Evolutionary conservation across 2,797 vertebrate species (phyloP), one percentile per base, ranked within the genome.

Genomic region (Smutsia gigantea): DNA sequence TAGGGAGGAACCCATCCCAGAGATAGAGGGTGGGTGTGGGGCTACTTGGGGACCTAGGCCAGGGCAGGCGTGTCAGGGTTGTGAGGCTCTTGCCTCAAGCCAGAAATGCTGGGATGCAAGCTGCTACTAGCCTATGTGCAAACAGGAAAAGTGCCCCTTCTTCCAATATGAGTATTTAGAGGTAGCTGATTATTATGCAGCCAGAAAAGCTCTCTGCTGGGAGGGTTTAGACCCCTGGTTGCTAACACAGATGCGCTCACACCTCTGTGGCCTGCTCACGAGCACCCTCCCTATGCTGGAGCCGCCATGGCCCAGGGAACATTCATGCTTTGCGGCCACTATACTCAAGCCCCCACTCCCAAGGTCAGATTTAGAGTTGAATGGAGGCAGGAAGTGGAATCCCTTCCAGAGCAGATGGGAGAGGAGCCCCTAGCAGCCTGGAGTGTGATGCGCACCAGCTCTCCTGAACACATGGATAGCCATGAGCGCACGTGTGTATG

Each of bases 401-500:
- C 34, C 31, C 25, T 46, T 46, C 46, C 55, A 57, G 74, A 51
- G 29, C 8, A 15, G 85, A 14, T 27, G 27, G 87, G 53, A 72
- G 29, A 66, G 25, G 72, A 5, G 25, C 49, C 46, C 46, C 46
- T 46, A 46, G 46, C 9, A 46, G 46, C 46, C 46, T 46, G 46
- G 46, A 46, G 46, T 46, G 46, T 11, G 51, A 53, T 1, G 8
- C 4, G 3, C 4, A 1, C 37, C 17, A 53, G 83, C 55, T 78
- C 39, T 83, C 72, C 61, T 25, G 12, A n/a, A 17, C 0, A 10
- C 0, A n/a, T 2, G 15, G 31, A 25, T 4, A 11, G 42, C 4
- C 5, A 0, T 29, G 13, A 46, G 37, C 4, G 64, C 6, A n/a
- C 19, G 15, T 6, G 14, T 51, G 31, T 66, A 4, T 2, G 1